Evolutionary conservation across 2,888 invertebrate species (phyloP).

Genomic region (Corbicula japonica): DNA sequence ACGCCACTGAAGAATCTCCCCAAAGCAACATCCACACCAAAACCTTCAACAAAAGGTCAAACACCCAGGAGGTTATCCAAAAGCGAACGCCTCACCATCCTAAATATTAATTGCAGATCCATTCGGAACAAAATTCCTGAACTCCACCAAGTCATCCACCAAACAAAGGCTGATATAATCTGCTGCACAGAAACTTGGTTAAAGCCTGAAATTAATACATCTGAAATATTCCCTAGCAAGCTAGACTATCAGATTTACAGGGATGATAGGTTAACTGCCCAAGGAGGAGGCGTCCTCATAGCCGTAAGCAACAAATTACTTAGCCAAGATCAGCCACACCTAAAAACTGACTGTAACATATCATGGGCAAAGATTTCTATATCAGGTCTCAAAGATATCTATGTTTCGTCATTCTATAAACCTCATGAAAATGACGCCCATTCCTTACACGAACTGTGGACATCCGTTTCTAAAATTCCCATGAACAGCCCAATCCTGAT

Average conservation of each 20-base stretch:
- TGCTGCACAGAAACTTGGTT: slow-evolving; percentile 46
- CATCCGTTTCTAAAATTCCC: slow-evolving; percentile 20
- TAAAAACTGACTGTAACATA: slow-evolving; percentile 24
- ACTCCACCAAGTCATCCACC: slow-evolving; percentile 23
- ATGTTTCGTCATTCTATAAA: slow-evolving; percentile 11
- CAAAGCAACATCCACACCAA: too few species aligned
- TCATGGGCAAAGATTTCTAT: slow-evolving; percentile 21
- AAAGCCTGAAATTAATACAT: slow-evolving; percentile 24
- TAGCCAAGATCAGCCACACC: slow-evolving; percentile 29
- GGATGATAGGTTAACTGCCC: background rate
- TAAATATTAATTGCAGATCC: slow-evolving; percentile 39
- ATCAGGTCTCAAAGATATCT: background rate
- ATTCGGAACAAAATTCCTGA: slow-evolving; percentile 41
- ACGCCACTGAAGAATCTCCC: too few species aligned
- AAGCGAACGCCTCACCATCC: slow-evolving; percentile 6
- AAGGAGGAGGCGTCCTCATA: slow-evolving; percentile 36
- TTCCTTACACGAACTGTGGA: slow-evolving; percentile 16
- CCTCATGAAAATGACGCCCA: slow-evolving; percentile 31
- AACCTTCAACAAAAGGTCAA: too few species aligned
- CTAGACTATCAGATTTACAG: slow-evolving; percentile 2
- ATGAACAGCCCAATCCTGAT: slow-evolving; percentile 19
- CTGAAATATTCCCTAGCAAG: slow-evolving; percentile 31
- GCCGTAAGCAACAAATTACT: slow-evolving; percentile 12
- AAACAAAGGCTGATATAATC: slow-evolving; percentile 34
- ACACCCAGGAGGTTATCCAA: too few species aligned